Conservation (phyloP, 1,140 invertebrate genomes). For the Thaumatotibia leucotreta region DNA sequence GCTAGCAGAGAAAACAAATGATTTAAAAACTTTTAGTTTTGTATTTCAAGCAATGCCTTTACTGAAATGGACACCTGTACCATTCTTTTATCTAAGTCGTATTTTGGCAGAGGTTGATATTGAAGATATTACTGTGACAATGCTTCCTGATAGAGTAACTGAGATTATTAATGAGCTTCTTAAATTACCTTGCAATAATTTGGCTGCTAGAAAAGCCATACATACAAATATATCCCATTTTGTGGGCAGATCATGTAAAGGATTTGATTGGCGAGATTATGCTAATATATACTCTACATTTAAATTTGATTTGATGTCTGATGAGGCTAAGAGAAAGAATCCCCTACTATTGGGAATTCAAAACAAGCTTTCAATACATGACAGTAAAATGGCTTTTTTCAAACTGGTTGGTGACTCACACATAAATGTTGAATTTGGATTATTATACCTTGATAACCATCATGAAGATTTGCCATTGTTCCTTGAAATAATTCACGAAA, state of each 20-base stretch:
- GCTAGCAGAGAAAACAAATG: conserved; percentile 25
- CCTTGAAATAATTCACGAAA: conserved; percentile 34
- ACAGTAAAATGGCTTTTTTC: conserved; percentile 34
- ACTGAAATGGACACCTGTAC: conserved; percentile 60
- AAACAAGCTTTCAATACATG: conserved; percentile 24
- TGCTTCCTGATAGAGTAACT: conserved; percentile 19
- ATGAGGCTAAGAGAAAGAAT: conserved; percentile 20
- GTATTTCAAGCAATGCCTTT: conserved; percentile 40
- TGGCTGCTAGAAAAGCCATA: conserved; percentile 50
- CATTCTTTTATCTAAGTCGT: conserved; percentile 45
- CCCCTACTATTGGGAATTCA: conserved; percentile 26
- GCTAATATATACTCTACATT: conserved; percentile 29
- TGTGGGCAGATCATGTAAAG: conserved; percentile 37
- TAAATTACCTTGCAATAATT: conserved; percentile 54
- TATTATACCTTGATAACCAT: conserved; percentile 47
- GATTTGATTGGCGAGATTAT: conserved; percentile 37
- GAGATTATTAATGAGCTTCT: conserved; percentile 40
- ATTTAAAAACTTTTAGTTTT: conserved; percentile 29
- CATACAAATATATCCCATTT: conserved; percentile 47
- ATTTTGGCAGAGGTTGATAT: conserved; percentile 30
- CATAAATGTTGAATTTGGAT: conserved; percentile 39
- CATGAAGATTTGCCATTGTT: conserved; percentile 26
- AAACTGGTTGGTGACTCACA: conserved; percentile 25
- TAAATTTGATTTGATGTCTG: conserved; percentile 6
- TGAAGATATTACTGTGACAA: conserved; percentile 12